Evolutionary conservation across 2,888 invertebrate genomes (phyloP), one percentile per base, ranked within the genome.

Genomic region (Gymnosoma rotundatum): DNA sequence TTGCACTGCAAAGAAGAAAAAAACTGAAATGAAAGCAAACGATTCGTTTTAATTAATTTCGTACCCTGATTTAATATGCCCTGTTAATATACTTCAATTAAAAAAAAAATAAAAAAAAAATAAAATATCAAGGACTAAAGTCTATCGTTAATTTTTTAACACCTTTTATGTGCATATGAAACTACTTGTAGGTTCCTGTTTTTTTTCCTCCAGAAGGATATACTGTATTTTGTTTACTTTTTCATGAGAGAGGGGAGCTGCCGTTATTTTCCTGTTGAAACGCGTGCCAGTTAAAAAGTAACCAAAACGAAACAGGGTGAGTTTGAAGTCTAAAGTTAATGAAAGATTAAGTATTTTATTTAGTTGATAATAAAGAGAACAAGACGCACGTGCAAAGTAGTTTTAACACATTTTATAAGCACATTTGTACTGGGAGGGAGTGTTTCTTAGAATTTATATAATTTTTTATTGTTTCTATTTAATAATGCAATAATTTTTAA

Each of bases 311-410:
- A 50, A 75, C 54, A 76, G 76, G 81, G 81, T 82, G 73, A 70
- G 70, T 72, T 84, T 81, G 50, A 70, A 78, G 64, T 64, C 73
- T 36, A 81, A 81, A 81, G 81, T 84, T 81, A 84, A 84, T 84
- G 54, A 78, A 70, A 81, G 81, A 78, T 84, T 81, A 81, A 48
- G 60, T 45, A 50, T 14, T 80, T 76, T 76, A 48, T 64, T 42
- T 58, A 64, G 63, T 72, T 78, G 48, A 21, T 48, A n/a, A 42
- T 63, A 50, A 64, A 50, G 32, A 18, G 25, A 42, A 52, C 25
- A 20, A 61, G 58, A 56, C 56, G 70, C 84, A 84, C 84, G 78
- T 84, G 78, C 81, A 63, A 21, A 50, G 12, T 8, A 61, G 20
- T 82, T 78, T 61, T 18, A 67, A 45, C 58, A 67, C 36, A 73